Evolutionary conservation across 2,113 vertebrate genomes (phyloP).

Genomic region (Pantherophis guttatus): DNA sequence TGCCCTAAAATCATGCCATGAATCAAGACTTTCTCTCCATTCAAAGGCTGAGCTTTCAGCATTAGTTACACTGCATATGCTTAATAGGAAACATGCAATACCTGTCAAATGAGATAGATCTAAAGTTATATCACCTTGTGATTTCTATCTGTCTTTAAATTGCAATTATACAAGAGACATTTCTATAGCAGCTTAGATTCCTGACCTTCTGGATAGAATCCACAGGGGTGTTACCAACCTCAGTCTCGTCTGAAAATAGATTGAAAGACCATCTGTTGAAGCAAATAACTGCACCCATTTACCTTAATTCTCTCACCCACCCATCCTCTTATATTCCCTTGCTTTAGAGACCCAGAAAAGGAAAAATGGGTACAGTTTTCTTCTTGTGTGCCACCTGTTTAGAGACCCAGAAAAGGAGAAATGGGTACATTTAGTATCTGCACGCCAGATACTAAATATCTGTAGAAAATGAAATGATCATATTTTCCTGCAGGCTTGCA

Average conservation of each 20-base stretch:
- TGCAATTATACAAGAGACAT: conserved; percentile 41
- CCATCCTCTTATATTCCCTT: neutral
- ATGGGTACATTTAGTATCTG: neutral
- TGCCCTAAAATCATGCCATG: conserved; percentile 3
- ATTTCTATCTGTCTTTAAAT: conserved; percentile 32
- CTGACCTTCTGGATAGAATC: conserved; percentile 16
- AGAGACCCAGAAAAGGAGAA: neutral
- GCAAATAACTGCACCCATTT: neutral
- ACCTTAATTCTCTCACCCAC: neutral
- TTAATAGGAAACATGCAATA: conserved; percentile 18
- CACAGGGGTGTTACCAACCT: conserved; percentile 3
- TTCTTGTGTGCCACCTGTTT: no score
- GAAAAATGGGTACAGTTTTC: neutral
- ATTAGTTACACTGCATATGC: neutral
- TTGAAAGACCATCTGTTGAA: conserved; percentile 29
- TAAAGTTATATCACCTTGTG: conserved; percentile 11
- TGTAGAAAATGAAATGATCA: neutral
- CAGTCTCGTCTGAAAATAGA: conserved; percentile 28
- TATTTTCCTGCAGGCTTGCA: neutral
- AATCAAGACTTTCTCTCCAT: conserved; percentile 9
- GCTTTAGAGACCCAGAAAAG: neutral
- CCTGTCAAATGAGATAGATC: conserved; percentile 6
- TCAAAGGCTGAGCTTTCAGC: neutral
- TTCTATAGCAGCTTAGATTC: conserved; percentile 22
- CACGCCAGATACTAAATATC: neutral